These are phyloP conservation scores for Ceratina australensis DNA, from an alignment of 1,140 invertebrate genomes.

Conservation along the genomic window DNA sequence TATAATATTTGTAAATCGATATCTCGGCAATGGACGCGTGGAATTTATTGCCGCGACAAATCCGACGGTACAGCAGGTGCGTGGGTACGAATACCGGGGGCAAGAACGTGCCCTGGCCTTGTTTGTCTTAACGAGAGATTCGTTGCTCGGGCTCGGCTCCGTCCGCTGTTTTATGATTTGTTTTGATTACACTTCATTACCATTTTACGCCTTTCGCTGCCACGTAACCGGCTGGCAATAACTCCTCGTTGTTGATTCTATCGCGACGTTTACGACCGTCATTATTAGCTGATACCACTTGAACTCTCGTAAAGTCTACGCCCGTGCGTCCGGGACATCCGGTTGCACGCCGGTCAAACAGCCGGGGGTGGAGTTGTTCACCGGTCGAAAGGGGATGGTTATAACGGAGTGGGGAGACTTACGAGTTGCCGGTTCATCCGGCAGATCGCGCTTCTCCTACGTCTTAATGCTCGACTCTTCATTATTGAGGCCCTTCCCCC, in stretches of 20 bases:
- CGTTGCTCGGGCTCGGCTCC: not conserved
- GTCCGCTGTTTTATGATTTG: constrained; percentile 74
- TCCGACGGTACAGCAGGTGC: constrained; percentile 22
- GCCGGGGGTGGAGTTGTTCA: not conserved
- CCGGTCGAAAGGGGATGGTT: constrained; percentile 20
- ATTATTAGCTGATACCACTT: constrained; percentile 77
- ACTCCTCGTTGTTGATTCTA: constrained; percentile 77
- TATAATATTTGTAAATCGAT: not conserved
- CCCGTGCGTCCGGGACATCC: constrained; percentile 69
- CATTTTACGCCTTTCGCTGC: constrained; percentile 74
- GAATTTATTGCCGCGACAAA: not conserved
- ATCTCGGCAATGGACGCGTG: not conserved
- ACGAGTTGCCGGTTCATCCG: constrained; percentile 69
- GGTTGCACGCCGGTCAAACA: constrained; percentile 12
- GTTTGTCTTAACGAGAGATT: constrained; percentile 10
- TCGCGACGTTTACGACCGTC: constrained; percentile 78
- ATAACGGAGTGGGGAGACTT: constrained; percentile 68
- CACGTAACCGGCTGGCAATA: constrained; percentile 74
- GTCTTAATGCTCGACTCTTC: constrained; percentile 41
- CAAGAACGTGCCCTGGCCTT: constrained; percentile 1
- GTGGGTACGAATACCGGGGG: constrained; percentile 16
- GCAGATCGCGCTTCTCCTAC: constrained; percentile 72
- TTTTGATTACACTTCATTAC: constrained; percentile 79
- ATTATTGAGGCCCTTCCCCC: constrained; percentile 17
- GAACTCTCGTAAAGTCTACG: constrained; percentile 77